Evolutionary conservation across 1,140 invertebrate species (phyloP).

Genomic region (Zaprionus tsacasi): DNA sequence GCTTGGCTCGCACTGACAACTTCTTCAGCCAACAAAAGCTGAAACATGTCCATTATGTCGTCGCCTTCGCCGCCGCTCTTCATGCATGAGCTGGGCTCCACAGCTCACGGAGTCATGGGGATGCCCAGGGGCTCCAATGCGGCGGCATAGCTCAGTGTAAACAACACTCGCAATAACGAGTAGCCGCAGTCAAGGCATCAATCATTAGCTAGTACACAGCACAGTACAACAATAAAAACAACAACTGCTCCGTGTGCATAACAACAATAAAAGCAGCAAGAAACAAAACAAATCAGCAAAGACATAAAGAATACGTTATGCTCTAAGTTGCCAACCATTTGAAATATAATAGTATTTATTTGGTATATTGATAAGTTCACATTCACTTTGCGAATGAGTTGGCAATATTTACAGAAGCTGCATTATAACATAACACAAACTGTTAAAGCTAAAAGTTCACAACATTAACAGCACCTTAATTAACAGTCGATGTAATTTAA

Average conservation of each 20-base stretch:
- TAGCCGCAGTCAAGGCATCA: slow-evolving; percentile 36
- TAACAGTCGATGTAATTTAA: background rate
- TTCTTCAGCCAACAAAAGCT: slow-evolving; percentile 75
- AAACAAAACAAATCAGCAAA: slow-evolving; percentile 19
- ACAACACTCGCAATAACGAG: slow-evolving; percentile 46
- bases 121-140: background rate
- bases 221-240: slow-evolving; percentile 16
- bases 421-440: background rate
- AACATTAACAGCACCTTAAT: background rate
- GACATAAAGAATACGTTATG: slow-evolving; percentile 20
- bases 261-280: slow-evolving; percentile 18
- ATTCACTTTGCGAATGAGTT: background rate
- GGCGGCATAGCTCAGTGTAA: slow-evolving; percentile 53
- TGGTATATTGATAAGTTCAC: background rate
- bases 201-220: slow-evolving; percentile 23
- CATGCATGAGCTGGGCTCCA: slow-evolving; percentile 60
- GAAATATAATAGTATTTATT: background rate
- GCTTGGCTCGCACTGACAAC: slow-evolving; percentile 76
- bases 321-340: background rate
- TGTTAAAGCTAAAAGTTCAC: background rate
- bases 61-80: slow-evolving; percentile 63
- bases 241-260: slow-evolving; percentile 13
- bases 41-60: slow-evolving; percentile 82
- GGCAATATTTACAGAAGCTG: background rate
- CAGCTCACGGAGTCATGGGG: slow-evolving; percentile 11